Conservation (phyloP, 2,888 invertebrate species). For the Eutolmus rufibarbis region DNA sequence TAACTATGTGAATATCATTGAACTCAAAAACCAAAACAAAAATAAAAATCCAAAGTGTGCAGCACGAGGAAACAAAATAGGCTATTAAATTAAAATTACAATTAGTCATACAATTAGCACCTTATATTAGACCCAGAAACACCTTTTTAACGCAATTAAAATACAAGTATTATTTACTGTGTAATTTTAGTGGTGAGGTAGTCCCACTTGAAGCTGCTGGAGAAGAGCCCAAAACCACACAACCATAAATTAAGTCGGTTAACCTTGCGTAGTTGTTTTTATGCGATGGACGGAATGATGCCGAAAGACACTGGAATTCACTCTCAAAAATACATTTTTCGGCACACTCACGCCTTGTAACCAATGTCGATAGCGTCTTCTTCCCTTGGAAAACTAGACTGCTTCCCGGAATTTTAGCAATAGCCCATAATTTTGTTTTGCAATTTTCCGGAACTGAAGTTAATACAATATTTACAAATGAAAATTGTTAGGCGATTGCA, state of each 20-base stretch:
- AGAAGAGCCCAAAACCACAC: slow-evolving; percentile 2
- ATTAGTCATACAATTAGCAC: not conserved
- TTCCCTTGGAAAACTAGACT: slow-evolving; percentile 74
- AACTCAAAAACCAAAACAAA: not conserved
- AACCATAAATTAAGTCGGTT: slow-evolving; percentile 11
- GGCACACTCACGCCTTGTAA: slow-evolving; percentile 75
- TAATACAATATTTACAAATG: slow-evolving; percentile 12
- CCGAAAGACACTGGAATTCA: slow-evolving; percentile 66
- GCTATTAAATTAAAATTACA: not conserved
- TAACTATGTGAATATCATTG: too few relatives aligned
- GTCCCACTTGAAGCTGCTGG: not conserved
- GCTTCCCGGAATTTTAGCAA: slow-evolving; percentile 79
- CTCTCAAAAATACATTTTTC: slow-evolving; percentile 67
- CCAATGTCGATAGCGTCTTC: slow-evolving; percentile 68
- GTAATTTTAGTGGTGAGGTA: not conserved
- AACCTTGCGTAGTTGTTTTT: slow-evolving; percentile 62
- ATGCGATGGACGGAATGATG: slow-evolving; percentile 65
- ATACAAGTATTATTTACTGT: slow-evolving; percentile 18
- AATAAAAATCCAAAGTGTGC: not conserved
- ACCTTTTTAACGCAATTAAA: not conserved
- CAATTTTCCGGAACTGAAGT: slow-evolving; percentile 66
- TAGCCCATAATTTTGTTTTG: slow-evolving; percentile 73
- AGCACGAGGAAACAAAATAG: not conserved
- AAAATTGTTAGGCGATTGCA: slow-evolving; percentile 11
- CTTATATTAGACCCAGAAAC: not conserved